Base-by-base conservation (phyloP, 2,113 vertebrate species). In the Odontophorus gujanensis region DNA sequence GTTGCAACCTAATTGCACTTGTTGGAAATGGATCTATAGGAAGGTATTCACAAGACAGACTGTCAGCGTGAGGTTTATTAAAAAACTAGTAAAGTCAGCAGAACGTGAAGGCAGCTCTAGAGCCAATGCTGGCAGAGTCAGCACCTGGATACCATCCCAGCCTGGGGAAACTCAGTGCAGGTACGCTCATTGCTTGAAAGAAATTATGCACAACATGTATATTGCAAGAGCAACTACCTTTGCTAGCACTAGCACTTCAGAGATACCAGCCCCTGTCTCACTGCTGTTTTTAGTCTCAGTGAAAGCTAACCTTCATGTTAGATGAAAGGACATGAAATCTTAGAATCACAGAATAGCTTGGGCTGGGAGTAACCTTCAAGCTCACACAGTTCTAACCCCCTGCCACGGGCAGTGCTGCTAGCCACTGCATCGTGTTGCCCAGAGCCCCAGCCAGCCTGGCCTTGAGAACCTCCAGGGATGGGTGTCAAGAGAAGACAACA, bases 41-140 rank as follows among this genome's bases (percentile, higher is more conserved):
- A 95, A 95, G 53, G 78, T 34, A 58, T 89, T 95, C 87, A 58
- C 6, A 78, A 88, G 47, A 85, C 69, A 75, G 61, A 28, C 21
- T 48, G 9, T 68, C 42, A 3, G 58, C 66, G n/a, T 58, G 62
- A 89, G 63, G 78, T 72, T 58, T 58, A 18, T 16, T 38, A 63
- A 30, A 85, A 85, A 93, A 74, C 66, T n/a, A 3, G 34, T 81
- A 68, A 30, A 80, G 71, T 81, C 65, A 75, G 75, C 83, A 89
- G 84, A 83, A 40, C 7, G 7, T 0, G 20, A 4, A 28, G 51
- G 58, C 36, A 82, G 65, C 67, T 89, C 24, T 40, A 30, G 53
- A 80, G 91, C 9, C 78, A 86, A 74, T 43, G 28, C 7, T 6
- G 58, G 58, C 85, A 83, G 72, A 63, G 62, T 48, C 34, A 0